A percentile compares a stretch with the other conserved stretches of the same genome.
phyloP scores from a whole-genome alignment of 2,113 vertebrate species.

The Amblyopsis rosae region DNA sequence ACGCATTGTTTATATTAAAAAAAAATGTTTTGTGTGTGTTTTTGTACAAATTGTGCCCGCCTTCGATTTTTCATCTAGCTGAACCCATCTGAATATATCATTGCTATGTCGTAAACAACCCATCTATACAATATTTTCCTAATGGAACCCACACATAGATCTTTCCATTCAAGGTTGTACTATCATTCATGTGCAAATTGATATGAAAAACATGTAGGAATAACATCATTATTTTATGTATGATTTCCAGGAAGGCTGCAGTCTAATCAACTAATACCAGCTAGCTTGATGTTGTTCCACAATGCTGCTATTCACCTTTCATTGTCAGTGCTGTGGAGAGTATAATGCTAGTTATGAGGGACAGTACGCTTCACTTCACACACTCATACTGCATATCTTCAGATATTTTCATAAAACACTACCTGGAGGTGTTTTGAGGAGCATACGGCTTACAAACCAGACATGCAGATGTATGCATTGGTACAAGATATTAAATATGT shows the following conservation, averaged over 20 bases:
- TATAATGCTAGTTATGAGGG: too few species aligned
- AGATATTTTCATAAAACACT: too few species aligned
- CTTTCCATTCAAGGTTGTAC: constrained; percentile 18
- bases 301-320: too few species aligned
- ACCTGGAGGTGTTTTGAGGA: too few species aligned
- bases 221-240: constrained; percentile 15
- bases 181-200: background rate
- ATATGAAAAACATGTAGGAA: constrained; percentile 15
- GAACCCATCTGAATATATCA: constrained; percentile 7
- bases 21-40: background rate
- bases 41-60: constrained; percentile 8
- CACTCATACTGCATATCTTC: too few species aligned
- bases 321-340: too few species aligned
- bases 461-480: too few species aligned
- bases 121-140: constrained; percentile 3
- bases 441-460: too few species aligned
- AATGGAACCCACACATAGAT: constrained; percentile 6
- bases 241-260: constrained; percentile 18
- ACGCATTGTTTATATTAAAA: background rate
- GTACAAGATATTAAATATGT: too few species aligned
- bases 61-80: background rate
- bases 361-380: too few species aligned
- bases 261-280: too few species aligned
- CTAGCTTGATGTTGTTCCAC: too few species aligned
- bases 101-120: constrained; percentile 1